Conservation (phyloP, 2,888 invertebrate genomes). For the Perizoma flavofasciatum region DNA sequence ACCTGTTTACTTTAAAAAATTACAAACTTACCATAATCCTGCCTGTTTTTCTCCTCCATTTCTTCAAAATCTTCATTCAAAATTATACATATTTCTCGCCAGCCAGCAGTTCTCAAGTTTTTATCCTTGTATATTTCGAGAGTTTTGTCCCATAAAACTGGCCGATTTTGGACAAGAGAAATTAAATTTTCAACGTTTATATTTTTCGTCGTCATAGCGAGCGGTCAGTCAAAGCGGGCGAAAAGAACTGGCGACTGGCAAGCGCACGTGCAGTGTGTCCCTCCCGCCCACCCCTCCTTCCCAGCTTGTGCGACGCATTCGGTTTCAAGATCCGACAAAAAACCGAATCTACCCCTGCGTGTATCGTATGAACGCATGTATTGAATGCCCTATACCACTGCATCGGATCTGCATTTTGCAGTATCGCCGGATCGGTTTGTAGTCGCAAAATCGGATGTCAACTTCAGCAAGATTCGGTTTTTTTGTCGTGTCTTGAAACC, state of each 20-base stretch:
- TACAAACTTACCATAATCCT: conserved; percentile 31
- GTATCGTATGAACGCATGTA: conserved; percentile 34
- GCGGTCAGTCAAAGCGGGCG: conserved; percentile 35
- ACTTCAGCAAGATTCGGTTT: conserved; percentile 36
- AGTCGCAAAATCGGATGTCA: conserved; percentile 39
- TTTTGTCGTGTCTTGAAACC: conserved; percentile 34
- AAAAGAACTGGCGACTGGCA: conserved; percentile 37
- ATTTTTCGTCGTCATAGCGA: conserved; percentile 27
- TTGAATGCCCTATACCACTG: conserved; percentile 33
- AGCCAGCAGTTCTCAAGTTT: conserved; percentile 25
- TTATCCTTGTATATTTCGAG: conserved; percentile 28
- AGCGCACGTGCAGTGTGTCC: conserved; percentile 33
- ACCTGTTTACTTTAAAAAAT: conserved; percentile 27
- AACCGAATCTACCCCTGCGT: conserved; percentile 35
- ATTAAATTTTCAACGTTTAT: conserved; percentile 23
- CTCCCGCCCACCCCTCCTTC: conserved; percentile 31
- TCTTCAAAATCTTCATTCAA: conserved; percentile 33
- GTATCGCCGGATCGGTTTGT: conserved; percentile 32
- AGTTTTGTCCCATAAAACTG: conserved; percentile 24
- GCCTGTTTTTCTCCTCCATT: conserved; percentile 34
- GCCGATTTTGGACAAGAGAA: conserved; percentile 23
- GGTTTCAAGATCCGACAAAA: conserved; percentile 33
- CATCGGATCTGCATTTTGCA: conserved; percentile 33
- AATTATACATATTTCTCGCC: conserved; percentile 35
- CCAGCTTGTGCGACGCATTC: conserved; percentile 27